A percentile compares a stretch with the other conserved stretches of the same genome.
Evolutionary conservation across 2,797 vertebrate genomes (phyloP).

Genomic region (Ibycter americanus): DNA sequence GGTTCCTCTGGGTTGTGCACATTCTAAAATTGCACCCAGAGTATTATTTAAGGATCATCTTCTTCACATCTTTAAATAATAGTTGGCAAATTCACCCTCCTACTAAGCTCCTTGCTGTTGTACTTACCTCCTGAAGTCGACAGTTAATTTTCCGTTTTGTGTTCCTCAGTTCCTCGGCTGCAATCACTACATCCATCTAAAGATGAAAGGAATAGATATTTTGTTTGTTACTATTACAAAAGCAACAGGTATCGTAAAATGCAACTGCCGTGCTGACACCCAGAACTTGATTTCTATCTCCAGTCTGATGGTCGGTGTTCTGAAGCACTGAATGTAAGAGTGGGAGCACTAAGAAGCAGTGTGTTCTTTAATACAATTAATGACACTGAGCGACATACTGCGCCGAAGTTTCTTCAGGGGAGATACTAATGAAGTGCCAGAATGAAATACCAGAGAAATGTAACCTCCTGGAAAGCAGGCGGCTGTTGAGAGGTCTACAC

Average conservation of each 20-base stretch:
- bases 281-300: neutral
- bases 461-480: neutral
- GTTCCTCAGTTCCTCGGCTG: slow-evolving; percentile 75
- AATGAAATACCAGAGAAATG: neutral
- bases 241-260: neutral
- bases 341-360: neutral
- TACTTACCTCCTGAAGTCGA: slow-evolving; percentile 77
- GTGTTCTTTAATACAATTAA: neutral
- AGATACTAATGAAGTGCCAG: neutral
- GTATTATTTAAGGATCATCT: neutral
- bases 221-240: neutral
- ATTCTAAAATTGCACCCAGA: neutral
- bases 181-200: slow-evolving; percentile 71
- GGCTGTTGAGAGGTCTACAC: neutral
- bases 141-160: slow-evolving; percentile 73
- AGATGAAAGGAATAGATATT: neutral
- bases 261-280: neutral
- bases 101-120: neutral
- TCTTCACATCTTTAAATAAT: neutral
- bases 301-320: neutral
- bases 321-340: neutral
- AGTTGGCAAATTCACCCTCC: neutral
- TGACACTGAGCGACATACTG: neutral
- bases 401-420: neutral
- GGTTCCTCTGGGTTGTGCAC: neutral